A percentile compares a stretch with the other conserved stretches of the same genome.
Evolutionary conservation across 2,888 invertebrate species (phyloP).

Genomic region (Epinotia bilunana): DNA sequence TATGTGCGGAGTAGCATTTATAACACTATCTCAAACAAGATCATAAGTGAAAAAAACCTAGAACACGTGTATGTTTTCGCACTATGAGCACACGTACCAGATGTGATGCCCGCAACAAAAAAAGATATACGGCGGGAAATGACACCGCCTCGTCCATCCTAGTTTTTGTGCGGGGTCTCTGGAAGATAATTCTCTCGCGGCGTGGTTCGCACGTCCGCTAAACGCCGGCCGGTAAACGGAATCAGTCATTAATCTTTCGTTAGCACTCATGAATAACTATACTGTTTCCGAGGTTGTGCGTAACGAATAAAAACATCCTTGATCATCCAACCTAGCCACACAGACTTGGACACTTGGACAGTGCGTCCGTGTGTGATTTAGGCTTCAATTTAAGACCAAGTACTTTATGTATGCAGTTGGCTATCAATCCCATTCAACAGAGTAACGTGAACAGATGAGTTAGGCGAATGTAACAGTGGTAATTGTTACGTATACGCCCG

Average conservation of each 20-base stretch:
- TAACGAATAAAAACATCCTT: not conserved
- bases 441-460: not conserved
- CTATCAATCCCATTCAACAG: not conserved
- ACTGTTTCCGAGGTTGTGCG: conserved; percentile 13
- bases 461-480: not conserved
- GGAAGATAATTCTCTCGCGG: conserved; percentile 33
- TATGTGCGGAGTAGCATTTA: not conserved
- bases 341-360: not conserved
- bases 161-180: conserved; percentile 65
- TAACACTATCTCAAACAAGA: not conserved
- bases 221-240: conserved; percentile 35
- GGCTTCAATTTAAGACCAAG: not conserved
- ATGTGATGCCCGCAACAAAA: conserved; percentile 77
- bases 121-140: conserved; percentile 77
- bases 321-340: not conserved
- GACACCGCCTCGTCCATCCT: conserved; percentile 68
- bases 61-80: conserved; percentile 51
- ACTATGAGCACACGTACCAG: conserved; percentile 58
- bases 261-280: conserved; percentile 29
- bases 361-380: not conserved
- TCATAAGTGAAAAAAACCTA: conserved; percentile 4
- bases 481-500: not conserved
- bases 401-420: not conserved
- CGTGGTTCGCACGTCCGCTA: conserved; percentile 37
- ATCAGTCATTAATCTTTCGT: conserved; percentile 36